phyloP scores from a whole-genome alignment of 2,113 vertebrate genomes.

The Ivindomyrus marchei region DNA sequence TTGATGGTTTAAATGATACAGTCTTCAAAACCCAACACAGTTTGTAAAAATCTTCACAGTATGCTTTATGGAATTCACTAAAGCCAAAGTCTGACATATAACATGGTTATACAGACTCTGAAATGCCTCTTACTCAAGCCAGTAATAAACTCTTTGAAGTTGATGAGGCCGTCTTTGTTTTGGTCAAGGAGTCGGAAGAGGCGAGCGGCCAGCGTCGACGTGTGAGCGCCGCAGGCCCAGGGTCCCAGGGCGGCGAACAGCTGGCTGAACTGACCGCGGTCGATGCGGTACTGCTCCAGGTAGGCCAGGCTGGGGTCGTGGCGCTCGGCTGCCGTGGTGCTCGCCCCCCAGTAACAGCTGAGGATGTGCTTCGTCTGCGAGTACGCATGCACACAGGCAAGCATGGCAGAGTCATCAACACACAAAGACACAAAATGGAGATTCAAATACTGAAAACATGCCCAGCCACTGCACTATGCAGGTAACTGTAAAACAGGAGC shows the following conservation, averaged over 20 bases:
- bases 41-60: neutral
- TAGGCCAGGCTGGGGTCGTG: conserved; percentile 90
- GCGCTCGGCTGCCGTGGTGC: conserved; percentile 57
- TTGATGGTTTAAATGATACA: neutral
- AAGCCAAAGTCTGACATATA: neutral
- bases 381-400: neutral
- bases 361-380: conserved; percentile 83
- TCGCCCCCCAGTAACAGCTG: conserved; percentile 90
- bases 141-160: conserved; percentile 94
- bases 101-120: neutral
- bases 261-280: conserved; percentile 74
- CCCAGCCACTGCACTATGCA: neutral
- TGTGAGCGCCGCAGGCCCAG: conserved; percentile 80
- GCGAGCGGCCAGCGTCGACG: conserved; percentile 66
- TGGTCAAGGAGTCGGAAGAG: conserved; percentile 86
- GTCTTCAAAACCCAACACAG: neutral
- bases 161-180: conserved; percentile 87
- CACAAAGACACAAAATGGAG: neutral
- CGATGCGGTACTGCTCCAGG: conserved; percentile 94
- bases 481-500: neutral
- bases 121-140: conserved; percentile 74
- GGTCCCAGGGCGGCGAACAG: conserved; percentile 74
- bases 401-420: neutral
- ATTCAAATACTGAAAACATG: neutral
- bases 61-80: neutral